Percentiles rank a stretch among this genome's conserved stretches.
These are phyloP conservation scores for Galago senegalensis DNA, from an alignment of 2,797 vertebrate species.

Conservation along the genomic window DNA sequence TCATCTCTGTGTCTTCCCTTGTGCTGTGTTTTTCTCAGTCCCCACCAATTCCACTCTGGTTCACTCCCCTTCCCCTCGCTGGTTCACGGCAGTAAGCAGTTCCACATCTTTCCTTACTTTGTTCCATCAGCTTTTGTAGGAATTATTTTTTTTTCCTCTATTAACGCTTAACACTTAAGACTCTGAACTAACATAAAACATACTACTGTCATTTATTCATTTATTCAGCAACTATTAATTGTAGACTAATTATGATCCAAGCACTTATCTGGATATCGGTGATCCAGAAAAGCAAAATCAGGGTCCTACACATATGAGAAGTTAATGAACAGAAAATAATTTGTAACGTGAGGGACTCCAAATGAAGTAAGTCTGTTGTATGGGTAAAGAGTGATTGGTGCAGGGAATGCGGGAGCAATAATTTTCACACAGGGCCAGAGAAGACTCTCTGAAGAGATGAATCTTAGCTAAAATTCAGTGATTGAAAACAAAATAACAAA, in stretches of 20 bases:
- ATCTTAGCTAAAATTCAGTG: background rate
- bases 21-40: too few relatives aligned
- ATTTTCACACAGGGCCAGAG: background rate
- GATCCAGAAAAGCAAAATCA: background rate
- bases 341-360: background rate
- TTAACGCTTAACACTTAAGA: background rate
- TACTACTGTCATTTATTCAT: background rate
- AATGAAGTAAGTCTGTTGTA: constrained; percentile 20
- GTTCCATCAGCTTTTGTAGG: background rate
- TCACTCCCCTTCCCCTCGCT: too few relatives aligned
- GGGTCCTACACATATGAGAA: background rate
- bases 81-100: background rate
- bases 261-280: background rate
- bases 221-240: background rate
- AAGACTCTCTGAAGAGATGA: background rate
- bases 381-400: background rate
- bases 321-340: background rate
- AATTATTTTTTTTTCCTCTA: background rate
- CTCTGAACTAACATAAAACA: background rate
- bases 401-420: background rate
- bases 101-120: background rate
- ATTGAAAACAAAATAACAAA: constrained; percentile 15
- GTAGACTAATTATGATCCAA: background rate
- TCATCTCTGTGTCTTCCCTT: too few relatives aligned
- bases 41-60: too few relatives aligned